Conservation (phyloP, 35 echinoderm and acorn worm species). For the Ophioderma brevispina region DNA sequence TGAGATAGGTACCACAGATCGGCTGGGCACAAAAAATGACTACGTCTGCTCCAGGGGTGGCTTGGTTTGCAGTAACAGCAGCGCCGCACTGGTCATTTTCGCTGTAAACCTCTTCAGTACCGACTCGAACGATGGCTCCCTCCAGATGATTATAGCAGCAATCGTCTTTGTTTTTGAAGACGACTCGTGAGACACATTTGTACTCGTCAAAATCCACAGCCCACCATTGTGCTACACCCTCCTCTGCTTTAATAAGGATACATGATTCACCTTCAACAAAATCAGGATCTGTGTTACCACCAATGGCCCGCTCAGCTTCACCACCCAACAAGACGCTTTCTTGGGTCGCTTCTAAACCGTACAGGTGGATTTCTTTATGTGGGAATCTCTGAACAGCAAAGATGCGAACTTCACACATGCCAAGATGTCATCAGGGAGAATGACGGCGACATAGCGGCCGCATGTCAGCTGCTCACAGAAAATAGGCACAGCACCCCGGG, state of each 20-base stretch:
- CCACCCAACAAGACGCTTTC: not conserved
- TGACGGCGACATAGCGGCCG: not conserved
- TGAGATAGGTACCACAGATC: too few species aligned
- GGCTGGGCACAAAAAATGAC: too few species aligned
- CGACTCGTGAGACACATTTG: not conserved
- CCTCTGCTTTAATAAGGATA: not conserved
- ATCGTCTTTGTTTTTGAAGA: not conserved
- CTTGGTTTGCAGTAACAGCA: too few species aligned
- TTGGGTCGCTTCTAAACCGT: not conserved
- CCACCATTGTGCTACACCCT: not conserved
- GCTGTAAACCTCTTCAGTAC: too few species aligned
- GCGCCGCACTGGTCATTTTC: too few species aligned
- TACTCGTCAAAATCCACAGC: not conserved
- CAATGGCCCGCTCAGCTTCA: not conserved
- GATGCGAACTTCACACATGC: not conserved
- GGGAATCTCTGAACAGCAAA: not conserved
- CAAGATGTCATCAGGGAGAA: not conserved
- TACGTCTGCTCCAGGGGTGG: too few species aligned
- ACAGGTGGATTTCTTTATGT: not conserved
- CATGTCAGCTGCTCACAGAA: not conserved
- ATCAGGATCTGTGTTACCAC: not conserved
- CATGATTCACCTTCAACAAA: not conserved
- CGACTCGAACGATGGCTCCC: too few species aligned
- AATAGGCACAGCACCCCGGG: not conserved
- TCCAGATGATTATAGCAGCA: not conserved